Evolutionary conservation across 1,140 invertebrate species (phyloP).

Genomic region (Trichonephila inaurata): DNA sequence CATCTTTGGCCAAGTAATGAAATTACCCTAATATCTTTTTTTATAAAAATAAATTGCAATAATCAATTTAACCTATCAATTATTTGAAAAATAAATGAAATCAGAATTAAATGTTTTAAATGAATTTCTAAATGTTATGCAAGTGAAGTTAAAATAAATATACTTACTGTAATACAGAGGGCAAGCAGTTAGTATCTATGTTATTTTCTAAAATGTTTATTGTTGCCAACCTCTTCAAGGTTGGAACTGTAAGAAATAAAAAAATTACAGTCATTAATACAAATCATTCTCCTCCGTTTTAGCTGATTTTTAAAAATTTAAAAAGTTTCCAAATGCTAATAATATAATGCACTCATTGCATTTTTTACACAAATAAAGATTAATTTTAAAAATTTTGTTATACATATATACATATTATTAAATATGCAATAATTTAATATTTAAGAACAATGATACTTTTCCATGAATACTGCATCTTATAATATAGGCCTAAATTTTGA

Average conservation of each 20-base stretch:
- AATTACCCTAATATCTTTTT: too few species aligned
- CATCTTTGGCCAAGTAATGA: too few species aligned
- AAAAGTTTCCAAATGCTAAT: not conserved
- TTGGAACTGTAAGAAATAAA: not conserved
- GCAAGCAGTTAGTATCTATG: not conserved
- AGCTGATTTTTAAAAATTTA: not conserved
- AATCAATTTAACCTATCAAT: too few species aligned
- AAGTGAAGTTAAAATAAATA: not conserved
- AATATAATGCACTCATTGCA: not conserved
- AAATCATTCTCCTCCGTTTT: not conserved
- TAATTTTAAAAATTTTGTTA: not conserved
- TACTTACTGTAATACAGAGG: not conserved
- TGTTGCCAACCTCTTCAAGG: not conserved
- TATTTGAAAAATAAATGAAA: too few species aligned
- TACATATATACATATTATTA: too few species aligned
- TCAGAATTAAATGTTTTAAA: too few species aligned
- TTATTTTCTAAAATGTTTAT: not conserved
- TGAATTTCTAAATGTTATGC: too few species aligned
- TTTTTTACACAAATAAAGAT: not conserved
- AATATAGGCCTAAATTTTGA: too few species aligned
- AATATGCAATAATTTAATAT: not conserved
- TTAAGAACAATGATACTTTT: not conserved
- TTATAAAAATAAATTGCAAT: too few species aligned
- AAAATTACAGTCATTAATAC: too few species aligned
- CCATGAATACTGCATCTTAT: not conserved